Percentiles rank a stretch among this genome's conserved stretches.
phyloP scores from a whole-genome alignment of 1,140 invertebrate species.

The Galendromus occidentalis region DNA sequence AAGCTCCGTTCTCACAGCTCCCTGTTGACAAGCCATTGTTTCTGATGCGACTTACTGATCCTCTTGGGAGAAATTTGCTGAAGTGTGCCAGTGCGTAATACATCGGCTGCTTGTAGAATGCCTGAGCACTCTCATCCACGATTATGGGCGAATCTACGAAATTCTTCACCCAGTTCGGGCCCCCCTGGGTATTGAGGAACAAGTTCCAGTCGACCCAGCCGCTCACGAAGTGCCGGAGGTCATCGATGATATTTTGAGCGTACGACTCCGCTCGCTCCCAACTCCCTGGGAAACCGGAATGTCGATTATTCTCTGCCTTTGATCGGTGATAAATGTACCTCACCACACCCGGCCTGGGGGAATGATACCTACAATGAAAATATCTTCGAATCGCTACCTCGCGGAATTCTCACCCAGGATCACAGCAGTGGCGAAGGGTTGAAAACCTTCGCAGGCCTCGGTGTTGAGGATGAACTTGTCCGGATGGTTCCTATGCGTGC shows the following conservation, averaged over 20 bases:
- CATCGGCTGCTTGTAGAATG: conserved; percentile 34
- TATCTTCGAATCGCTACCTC: too few relatives aligned
- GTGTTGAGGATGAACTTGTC: conserved; percentile 51
- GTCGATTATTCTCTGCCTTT: not conserved
- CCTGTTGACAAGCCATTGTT: too few relatives aligned
- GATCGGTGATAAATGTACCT: too few relatives aligned
- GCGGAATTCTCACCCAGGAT: not conserved
- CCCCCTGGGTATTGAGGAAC: conserved; percentile 49
- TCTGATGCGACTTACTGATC: not conserved
- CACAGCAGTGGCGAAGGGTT: conserved; percentile 17
- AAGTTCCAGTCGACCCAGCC: conserved; percentile 83
- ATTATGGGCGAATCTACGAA: conserved; percentile 31
- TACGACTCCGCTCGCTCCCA: conserved; percentile 52
- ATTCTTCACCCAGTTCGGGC: conserved; percentile 38
- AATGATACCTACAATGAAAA: not conserved
- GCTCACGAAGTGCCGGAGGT: conserved; percentile 36
- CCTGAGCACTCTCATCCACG: conserved; percentile 25
- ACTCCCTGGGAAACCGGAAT: conserved; percentile 38
- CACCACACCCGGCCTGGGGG: too few relatives aligned
- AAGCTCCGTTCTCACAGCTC: too few relatives aligned
- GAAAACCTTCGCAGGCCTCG: conserved; percentile 45
- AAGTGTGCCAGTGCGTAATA: conserved; percentile 14
- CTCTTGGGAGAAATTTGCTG: conserved; percentile 4
- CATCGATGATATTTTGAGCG: conserved; percentile 42
- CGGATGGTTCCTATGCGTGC: conserved; percentile 37